phyloP scores from a whole-genome alignment of 2,113 vertebrate genomes.

The Callochromis pleurospilus region DNA sequence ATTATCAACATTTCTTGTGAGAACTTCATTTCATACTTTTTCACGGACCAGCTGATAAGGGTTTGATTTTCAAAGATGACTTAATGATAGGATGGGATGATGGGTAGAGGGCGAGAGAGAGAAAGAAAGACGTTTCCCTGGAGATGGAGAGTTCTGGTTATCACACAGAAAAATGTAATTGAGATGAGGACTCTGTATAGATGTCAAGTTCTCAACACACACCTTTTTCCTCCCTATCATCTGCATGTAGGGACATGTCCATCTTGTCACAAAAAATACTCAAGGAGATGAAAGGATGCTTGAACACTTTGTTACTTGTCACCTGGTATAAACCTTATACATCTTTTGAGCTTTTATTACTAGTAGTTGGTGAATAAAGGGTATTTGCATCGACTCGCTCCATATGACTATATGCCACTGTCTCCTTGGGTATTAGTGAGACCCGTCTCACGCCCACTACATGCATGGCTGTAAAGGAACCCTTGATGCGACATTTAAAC shows the following conservation, averaged over 20 bases:
- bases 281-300: not conserved
- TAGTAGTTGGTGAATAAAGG: not conserved
- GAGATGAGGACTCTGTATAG: not conserved
- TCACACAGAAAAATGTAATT: not conserved
- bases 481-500: not conserved
- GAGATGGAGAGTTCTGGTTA: not conserved
- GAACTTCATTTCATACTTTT: conserved; percentile 58
- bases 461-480: not conserved
- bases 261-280: not conserved
- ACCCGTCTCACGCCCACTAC: not conserved
- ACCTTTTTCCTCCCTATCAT: not conserved
- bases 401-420: not conserved
- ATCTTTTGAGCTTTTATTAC: not conserved
- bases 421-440: not conserved
- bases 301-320: not conserved
- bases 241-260: not conserved
- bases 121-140: not conserved
- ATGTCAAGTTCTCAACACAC: not conserved
- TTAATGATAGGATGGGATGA: conserved; percentile 32
- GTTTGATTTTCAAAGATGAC: conserved; percentile 61
- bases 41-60: conserved; percentile 51
- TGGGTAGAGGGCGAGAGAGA: not conserved
- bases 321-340: not conserved
- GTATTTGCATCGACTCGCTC: not conserved
- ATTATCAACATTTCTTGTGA: conserved; percentile 52